phyloP scores from a whole-genome alignment of 2,888 invertebrate genomes.

The Cephus sareptanus region DNA sequence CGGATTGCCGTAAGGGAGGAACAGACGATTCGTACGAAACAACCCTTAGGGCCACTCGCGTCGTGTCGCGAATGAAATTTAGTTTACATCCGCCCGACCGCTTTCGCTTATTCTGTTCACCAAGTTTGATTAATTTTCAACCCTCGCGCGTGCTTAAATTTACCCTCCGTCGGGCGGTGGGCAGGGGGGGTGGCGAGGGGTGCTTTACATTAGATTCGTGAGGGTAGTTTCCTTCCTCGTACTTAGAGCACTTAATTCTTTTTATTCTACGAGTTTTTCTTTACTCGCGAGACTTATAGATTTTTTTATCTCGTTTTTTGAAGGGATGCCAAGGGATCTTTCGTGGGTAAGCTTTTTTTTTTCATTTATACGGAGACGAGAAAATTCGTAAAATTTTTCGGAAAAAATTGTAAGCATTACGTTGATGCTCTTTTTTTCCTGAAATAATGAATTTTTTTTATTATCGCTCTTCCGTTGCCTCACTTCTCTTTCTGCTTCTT shows the following conservation, averaged over 20 bases:
- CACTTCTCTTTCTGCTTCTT: not conserved
- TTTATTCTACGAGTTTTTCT: not conserved
- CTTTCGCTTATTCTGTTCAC: not conserved
- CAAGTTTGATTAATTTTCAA: not conserved
- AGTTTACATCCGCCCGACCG: not conserved
- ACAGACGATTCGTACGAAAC: not conserved
- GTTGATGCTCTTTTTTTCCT: not conserved
- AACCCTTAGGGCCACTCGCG: not conserved
- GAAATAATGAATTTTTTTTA: not conserved
- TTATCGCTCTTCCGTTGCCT: not conserved
- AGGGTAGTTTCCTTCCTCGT: not conserved
- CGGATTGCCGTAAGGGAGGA: no score
- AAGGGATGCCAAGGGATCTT: not conserved
- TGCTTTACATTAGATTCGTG: not conserved
- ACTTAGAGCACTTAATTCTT: not conserved
- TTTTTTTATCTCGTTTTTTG: not conserved
- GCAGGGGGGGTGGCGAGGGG: rapidly evolving
- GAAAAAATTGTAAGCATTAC: not conserved
- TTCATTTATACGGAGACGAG: not conserved
- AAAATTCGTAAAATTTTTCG: not conserved
- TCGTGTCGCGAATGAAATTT: not conserved
- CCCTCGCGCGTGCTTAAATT: not conserved
- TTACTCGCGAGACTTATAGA: not conserved
- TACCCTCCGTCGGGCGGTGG: not conserved
- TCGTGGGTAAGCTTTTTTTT: not conserved